Base-by-base conservation (phyloP, 2,888 invertebrate species). In the Polyommatus icarus region DNA sequence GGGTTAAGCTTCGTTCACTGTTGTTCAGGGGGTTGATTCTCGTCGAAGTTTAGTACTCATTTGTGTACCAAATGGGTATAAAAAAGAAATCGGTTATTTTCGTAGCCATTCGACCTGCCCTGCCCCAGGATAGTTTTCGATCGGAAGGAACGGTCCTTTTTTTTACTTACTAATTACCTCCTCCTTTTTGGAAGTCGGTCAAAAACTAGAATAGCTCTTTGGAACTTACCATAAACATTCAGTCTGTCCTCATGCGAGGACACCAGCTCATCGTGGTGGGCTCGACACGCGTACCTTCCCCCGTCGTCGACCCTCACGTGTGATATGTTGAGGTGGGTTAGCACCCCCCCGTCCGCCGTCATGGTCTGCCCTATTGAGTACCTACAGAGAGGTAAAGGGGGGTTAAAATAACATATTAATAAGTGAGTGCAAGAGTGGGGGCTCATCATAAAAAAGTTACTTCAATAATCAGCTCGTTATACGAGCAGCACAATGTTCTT, bases 251-350 rank as follows among this genome's bases (percentile, higher is more conserved):
- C 85, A 77, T 94, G 92, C 1, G 83, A 84, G 18, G 89, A 80
- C 0, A 86, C 79, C 6, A 76, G 86, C 0, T 93, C 93, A 0
- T 90, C 92, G 73, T 91, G 89, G 36, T 91, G 89, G 0, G 95
- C 96, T 0, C 92, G 87, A 83, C 96, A 96, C 0, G 95, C 92
- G 84, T 95, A 96, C 18, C 95, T 86, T 0, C 96, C 96, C 0
- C 96, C 96, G 82, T 96, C 96, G n/a, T 95, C 94, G 0, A 95
- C 94, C 79, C 94, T 89, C 24, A 93, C 86, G 29, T 94, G 92
- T 32, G 95, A 94, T 83, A 95, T 94, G 86, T 95, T 95, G 5
- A 95, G 88, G 71, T 93, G 92, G 0, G 89, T 87, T 8, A 87
- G 81, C 0, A 93, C 89, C 0, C 90, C 91, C 1, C 91, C 90